Conservation (phyloP, 2,113 vertebrate species). For the Saimiri boliviensis region DNA sequence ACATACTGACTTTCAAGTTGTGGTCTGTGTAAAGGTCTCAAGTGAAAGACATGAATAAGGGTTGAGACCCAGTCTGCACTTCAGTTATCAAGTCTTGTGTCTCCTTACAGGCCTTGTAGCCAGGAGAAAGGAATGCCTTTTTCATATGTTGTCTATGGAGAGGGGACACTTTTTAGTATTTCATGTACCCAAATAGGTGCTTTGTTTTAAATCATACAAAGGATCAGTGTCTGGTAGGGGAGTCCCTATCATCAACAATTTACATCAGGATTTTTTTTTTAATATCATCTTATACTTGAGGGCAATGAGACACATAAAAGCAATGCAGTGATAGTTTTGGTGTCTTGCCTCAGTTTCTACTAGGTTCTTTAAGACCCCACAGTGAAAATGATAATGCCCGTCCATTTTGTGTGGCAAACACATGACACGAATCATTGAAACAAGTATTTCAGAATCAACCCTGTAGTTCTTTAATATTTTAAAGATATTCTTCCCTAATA, state of each 20-base stretch:
- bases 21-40: neutral
- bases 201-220: constrained; percentile 43
- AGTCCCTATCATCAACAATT: neutral
- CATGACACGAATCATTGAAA: neutral
- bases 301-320: neutral
- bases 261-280: neutral
- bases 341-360: constrained; percentile 16
- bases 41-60: neutral
- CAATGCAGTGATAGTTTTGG: neutral
- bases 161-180: neutral
- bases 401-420: neutral
- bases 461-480: neutral
- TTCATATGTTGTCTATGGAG: neutral
- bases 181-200: neutral
- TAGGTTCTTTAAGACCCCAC: neutral
- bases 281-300: constrained; percentile 13
- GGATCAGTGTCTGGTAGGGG: neutral
- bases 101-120: neutral
- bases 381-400: neutral
- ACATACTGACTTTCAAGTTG: neutral
- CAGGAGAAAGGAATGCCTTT: neutral
- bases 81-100: neutral
- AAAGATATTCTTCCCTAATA: neutral
- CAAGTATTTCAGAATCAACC: neutral
- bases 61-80: neutral